Evolutionary conservation across 2,797 vertebrate genomes (phyloP), one percentile per base, ranked within the genome.

Genomic region (Platyrinchus mystaceus): DNA sequence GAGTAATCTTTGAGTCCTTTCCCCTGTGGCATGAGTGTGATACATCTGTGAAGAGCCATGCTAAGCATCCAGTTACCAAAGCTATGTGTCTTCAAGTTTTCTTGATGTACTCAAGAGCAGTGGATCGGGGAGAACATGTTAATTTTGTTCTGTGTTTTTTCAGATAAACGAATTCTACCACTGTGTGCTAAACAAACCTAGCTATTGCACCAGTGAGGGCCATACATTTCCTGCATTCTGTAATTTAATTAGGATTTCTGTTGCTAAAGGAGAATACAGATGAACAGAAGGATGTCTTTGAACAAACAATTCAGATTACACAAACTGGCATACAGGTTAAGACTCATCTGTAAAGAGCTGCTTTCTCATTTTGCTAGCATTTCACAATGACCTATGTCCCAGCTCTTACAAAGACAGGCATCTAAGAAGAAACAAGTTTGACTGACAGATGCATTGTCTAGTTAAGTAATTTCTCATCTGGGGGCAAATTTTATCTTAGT

Each of bases 401-500:
- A 92, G 46, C 69, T 94, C 63, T 87, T 92, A 86, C 27, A 85
- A 94, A 97, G 80, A 89, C 41, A 56, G 2, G 2, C 69, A 84
- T 88, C 69, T 78, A 85, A 52, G 79, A 96, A 95, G 69, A 95
- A 92, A 92, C 66, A 93, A 68, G 75, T 71, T 68, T 75, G 76
- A 77, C 76, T 94, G 90, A 91, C 86, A 95, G 79, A 93, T 91
- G 76, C 50, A 52, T 91, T 96, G 87, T 77, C 74, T 97, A 66
- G 94, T 91, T 94, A 87, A 75, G 84, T 64, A 75, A 76, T 92
- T 97, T 97, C 93, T 95, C 84, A 94, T 95, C 71, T 94, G 67
- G 91, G 88, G 92, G 58, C 76, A 96, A 90, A 95, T 96, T 96
- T 96, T 91, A 66, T 94, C 82, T 94, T 81, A 73, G 43, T 93